These are phyloP conservation scores for Lepidocolaptes lacrymiger DNA, from an alignment of 2,797 vertebrate genomes.

Conservation along the genomic window DNA sequence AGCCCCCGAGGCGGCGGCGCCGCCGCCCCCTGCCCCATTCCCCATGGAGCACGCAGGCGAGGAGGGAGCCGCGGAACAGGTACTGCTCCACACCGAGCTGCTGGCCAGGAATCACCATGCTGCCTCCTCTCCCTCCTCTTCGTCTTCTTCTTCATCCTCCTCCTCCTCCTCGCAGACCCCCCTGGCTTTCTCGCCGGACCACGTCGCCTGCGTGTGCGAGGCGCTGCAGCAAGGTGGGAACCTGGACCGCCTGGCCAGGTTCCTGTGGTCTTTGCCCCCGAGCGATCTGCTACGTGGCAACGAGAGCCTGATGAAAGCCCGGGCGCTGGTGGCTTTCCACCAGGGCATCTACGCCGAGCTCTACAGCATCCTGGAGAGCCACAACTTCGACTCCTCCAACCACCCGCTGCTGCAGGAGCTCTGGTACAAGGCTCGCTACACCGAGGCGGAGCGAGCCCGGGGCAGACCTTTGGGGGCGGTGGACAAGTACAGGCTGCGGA, in stretches of 20 bases:
- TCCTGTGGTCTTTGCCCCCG: slow-evolving; percentile 96
- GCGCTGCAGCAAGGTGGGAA: slow-evolving; percentile 97
- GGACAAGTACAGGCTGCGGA: slow-evolving; percentile 97
- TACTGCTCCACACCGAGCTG: slow-evolving; percentile 89
- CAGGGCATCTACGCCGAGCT: slow-evolving; percentile 96
- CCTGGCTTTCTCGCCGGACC: slow-evolving; percentile 96
- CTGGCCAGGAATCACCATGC: slow-evolving; percentile 82
- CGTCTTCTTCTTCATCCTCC: slow-evolving; percentile 22
- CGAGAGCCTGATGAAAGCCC: slow-evolving; percentile 97
- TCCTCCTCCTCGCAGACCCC: slow-evolving; percentile 86
- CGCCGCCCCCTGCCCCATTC: slow-evolving; percentile 79
- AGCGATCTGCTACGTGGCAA: slow-evolving; percentile 96
- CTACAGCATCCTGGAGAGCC: slow-evolving; percentile 96
- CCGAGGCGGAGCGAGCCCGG: slow-evolving; percentile 95
- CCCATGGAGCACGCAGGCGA: slow-evolving; percentile 53
- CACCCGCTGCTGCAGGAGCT: slow-evolving; percentile 96
- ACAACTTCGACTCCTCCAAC: slow-evolving; percentile 94
- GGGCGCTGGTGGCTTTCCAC: slow-evolving; percentile 96
- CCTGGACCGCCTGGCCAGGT: slow-evolving; percentile 96
- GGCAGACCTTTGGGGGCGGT: slow-evolving; percentile 96
- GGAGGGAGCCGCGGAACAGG: slow-evolving; percentile 67
- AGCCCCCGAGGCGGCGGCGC: slow-evolving; percentile 82
- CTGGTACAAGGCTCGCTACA: slow-evolving; percentile 98
- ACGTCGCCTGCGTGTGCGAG: slow-evolving; percentile 98
- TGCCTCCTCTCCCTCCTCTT: slow-evolving; percentile 41